Conservation (phyloP, 2,797 vertebrate genomes). For the Apodemus agrarius region DNA sequence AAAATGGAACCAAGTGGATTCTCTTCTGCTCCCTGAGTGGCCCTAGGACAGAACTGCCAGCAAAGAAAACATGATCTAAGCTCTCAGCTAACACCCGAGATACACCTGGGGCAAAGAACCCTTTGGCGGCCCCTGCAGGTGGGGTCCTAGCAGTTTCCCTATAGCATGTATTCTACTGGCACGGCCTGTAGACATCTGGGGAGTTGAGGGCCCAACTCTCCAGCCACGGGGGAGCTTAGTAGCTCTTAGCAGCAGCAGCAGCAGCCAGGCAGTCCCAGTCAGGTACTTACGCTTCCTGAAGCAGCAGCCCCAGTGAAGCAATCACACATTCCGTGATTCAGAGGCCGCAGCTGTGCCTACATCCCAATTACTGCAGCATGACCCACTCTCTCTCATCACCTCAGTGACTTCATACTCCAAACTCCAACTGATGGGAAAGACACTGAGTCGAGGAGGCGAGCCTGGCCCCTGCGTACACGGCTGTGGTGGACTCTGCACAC, state of each 20-base stretch:
- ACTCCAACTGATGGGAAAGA: conserved; percentile 3
- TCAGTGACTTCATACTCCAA: conserved; percentile 47
- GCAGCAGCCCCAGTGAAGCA: not conserved
- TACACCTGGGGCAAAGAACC: not conserved
- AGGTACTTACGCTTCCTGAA: not conserved
- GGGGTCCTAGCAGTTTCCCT: not conserved
- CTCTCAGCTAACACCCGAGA: not conserved
- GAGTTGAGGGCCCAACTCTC: not conserved
- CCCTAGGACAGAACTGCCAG: not conserved
- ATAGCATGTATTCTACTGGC: not conserved
- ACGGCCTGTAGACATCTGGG: rapidly evolving
- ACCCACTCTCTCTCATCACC: not conserved
- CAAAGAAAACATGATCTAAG: not conserved
- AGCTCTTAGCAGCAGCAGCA: rapidly evolving
- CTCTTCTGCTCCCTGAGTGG: not conserved
- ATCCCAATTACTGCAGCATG: not conserved
- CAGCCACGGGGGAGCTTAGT: rapidly evolving
- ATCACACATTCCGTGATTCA: not conserved
- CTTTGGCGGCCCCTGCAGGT: not conserved
- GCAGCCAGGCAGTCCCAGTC: not conserved
- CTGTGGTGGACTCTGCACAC: not conserved
- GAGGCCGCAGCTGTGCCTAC: not conserved
- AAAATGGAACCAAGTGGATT: not conserved
- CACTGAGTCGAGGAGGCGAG: not conserved
- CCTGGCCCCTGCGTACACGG: too few relatives aligned